These are phyloP conservation scores for Xerus inauris DNA, from an alignment of 2,113 vertebrate species.

Conservation along the genomic window DNA sequence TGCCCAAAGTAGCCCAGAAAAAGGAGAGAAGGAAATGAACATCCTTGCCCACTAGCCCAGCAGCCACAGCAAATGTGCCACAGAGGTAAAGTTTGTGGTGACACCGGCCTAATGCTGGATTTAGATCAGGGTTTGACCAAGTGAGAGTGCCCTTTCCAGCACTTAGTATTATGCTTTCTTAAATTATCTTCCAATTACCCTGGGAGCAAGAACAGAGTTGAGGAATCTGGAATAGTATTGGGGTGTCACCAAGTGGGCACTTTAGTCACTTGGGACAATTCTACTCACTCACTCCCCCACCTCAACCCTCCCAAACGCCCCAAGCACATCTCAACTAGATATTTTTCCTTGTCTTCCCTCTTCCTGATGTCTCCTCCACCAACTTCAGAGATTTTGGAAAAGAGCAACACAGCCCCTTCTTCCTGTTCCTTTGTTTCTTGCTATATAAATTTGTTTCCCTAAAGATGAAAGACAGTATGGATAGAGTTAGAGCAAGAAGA, in stretches of 20 bases:
- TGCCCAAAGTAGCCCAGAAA: not conserved
- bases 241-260: no score
- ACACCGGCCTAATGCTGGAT: not conserved
- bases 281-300: not conserved
- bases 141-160: not conserved
- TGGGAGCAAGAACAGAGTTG: not conserved
- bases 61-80: not conserved
- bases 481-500: not conserved
- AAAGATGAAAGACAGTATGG: not conserved
- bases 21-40: not conserved
- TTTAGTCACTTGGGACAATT: not conserved
- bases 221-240: not conserved
- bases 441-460: not conserved
- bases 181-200: not conserved
- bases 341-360: no score
- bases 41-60: not conserved
- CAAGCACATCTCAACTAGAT: not conserved
- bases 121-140: not conserved
- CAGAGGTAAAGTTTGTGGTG: accelerated
- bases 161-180: not conserved
- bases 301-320: no score
- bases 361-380: not conserved
- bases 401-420: not conserved
- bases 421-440: not conserved
- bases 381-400: not conserved